Evolutionary conservation across 2,113 vertebrate species (phyloP), one percentile per base, ranked within the genome.

Genomic region (Panthera uncia): DNA sequence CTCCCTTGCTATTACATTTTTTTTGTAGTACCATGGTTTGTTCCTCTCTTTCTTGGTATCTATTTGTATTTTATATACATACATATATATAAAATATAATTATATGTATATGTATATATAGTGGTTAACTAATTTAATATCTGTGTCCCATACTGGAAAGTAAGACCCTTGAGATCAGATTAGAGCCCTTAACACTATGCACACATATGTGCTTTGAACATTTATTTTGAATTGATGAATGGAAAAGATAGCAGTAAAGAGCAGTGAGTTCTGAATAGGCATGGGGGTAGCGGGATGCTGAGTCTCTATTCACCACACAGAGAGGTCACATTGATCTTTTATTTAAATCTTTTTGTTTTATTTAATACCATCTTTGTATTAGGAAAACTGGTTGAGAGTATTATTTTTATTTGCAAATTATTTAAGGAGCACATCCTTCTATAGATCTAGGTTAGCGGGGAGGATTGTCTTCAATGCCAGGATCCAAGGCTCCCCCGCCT

Each of bases 401-500:
- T 81, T 95, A 36, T 14, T 91, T 95, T 82, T 25, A 83, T 91
- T 95, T 95, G 65, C n/a, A 96, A 80, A 96, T 79, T 88, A 36
- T 86, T 91, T 73, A 66, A 89, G 68, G 63, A 79, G 38, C 15
- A 87, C 33, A 31, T 57, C 33, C 12, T 48, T 93, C 27, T n/a
- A 82, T 10, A 82, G 68, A 96, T 31, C 5, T 73, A 13, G 23
- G 9, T 71, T 61, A 36, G 13, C 16, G 33, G 57, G 23, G 45
- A 80, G 14, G 36, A 29, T 31, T 81, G 14, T 61, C n/a, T 88
- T 52, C 66, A 66, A 15, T 0, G n/a, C 21, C 9, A 57, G n/a
- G 15, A 38, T 86, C 10, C 50, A 2, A 91, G 29, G 14, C 33
- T 1, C 4, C 4, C 0, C 9, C 5, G 74, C 27, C 3, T 5